Conservation (phyloP, 2,797 vertebrate genomes). For the Myripristis murdjan region DNA sequence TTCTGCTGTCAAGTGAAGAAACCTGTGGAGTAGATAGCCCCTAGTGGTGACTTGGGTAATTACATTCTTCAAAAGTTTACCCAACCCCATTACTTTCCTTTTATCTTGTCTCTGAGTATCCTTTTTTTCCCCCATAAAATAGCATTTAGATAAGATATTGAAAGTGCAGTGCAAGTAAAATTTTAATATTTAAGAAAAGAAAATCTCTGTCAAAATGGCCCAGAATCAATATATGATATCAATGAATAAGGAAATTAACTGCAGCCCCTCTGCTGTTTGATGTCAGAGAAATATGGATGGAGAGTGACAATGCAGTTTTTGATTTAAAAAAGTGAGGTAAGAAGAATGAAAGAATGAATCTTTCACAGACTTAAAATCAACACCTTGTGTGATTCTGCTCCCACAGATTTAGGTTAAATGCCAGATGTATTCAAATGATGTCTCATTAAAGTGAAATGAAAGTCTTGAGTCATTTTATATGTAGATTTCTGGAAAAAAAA, state of each 20-base stretch:
- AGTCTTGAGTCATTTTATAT: too few species aligned
- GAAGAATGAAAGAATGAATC: background rate
- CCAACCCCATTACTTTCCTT: background rate
- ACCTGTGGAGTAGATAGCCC: conserved; percentile 82
- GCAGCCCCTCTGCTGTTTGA: background rate
- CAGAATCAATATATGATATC: background rate
- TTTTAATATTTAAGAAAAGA: background rate
- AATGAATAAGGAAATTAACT: background rate
- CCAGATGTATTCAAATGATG: too few species aligned
- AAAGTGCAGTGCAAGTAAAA: background rate
- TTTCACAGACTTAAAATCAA: conserved; percentile 1
- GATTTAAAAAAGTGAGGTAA: background rate
- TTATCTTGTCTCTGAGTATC: background rate
- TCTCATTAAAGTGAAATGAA: background rate
- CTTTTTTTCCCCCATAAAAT: background rate
- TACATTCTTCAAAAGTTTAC: conserved; percentile 3
- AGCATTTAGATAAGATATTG: too few species aligned
- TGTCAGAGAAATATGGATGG: background rate
- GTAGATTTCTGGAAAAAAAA: too few species aligned
- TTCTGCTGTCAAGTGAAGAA: conserved; percentile 38
- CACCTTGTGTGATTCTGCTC: background rate
- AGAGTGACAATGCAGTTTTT: background rate
- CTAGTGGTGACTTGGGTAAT: conserved; percentile 67
- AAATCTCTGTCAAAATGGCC: too few species aligned
- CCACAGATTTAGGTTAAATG: background rate